Evolutionary conservation across 2,888 invertebrate genomes (phyloP).

Genomic region (Gymnocheta viridis): DNA sequence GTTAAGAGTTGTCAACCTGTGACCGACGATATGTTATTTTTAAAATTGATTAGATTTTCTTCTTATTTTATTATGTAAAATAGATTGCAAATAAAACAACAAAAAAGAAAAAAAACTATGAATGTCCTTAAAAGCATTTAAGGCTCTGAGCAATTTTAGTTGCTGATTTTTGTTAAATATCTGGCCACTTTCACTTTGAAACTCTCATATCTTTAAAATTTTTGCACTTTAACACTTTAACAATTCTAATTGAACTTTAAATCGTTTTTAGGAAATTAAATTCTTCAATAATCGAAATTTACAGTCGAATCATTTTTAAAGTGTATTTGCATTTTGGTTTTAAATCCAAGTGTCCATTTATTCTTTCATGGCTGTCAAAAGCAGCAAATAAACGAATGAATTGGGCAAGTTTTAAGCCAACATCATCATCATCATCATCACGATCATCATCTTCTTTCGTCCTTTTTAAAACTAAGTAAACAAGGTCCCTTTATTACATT

Average conservation of each 20-base stretch:
- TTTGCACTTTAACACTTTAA: background rate
- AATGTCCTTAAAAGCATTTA: no score
- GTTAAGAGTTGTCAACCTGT: no score
- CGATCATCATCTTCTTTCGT: background rate
- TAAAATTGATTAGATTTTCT: no score
- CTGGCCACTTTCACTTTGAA: constrained; percentile 1
- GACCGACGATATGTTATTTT: no score
- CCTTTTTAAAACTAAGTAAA: background rate
- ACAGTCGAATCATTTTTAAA: constrained; percentile 48
- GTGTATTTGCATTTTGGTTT: constrained; percentile 58
- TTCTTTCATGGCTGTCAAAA: background rate
- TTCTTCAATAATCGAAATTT: constrained; percentile 34
- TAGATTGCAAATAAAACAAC: no score
- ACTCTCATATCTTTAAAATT: background rate
- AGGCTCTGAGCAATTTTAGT: background rate
- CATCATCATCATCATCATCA: background rate
- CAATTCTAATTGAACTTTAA: constrained; percentile 16
- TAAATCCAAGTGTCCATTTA: constrained; percentile 20
- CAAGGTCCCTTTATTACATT: background rate
- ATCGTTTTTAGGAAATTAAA: constrained; percentile 31
- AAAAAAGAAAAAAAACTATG: no score
- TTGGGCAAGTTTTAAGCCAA: background rate
- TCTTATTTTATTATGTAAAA: no score
- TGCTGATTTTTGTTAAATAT: background rate
- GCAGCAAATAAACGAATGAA: background rate